Conservation (phyloP, 2,113 vertebrate genomes). For the Eubucco bourcierii region DNA sequence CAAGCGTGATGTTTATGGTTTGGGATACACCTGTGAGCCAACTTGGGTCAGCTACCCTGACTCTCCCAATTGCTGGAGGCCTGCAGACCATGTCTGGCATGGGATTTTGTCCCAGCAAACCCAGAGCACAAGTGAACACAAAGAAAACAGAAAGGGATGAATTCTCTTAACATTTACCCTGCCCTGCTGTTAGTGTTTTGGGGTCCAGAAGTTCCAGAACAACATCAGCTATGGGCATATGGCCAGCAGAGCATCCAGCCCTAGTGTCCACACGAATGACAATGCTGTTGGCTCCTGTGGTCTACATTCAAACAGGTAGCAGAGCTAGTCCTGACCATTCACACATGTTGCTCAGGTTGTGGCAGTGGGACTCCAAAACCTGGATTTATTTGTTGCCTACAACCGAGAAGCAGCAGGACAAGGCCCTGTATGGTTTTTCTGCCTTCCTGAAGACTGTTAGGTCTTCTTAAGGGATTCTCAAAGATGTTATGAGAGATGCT, state of each 20-base stretch:
- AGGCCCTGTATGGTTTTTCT: not conserved
- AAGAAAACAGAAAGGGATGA: not conserved
- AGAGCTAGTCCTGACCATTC: not conserved
- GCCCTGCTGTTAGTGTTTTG: not conserved
- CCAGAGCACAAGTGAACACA: not conserved
- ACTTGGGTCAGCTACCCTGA: too few relatives aligned
- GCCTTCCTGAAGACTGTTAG: not conserved
- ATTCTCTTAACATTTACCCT: not conserved
- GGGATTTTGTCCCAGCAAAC: too few relatives aligned
- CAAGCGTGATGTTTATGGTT: too few relatives aligned
- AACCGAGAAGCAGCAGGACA: not conserved
- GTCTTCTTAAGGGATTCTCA: not conserved
- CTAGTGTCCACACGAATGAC: not conserved
- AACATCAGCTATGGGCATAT: rapidly evolving
- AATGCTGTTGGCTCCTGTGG: not conserved
- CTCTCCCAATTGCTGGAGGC: too few relatives aligned
- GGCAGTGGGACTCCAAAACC: not conserved
- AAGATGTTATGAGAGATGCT: not conserved
- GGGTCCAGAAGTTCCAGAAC: not conserved
- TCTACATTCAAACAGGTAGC: not conserved
- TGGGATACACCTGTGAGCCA: too few relatives aligned
- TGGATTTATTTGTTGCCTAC: not conserved
- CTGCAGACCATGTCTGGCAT: too few relatives aligned
- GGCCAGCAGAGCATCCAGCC: not conserved
- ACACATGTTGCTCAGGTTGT: rapidly evolving